Conservation (phyloP, 1,140 invertebrate species). For the Harlomillsia oculata region DNA sequence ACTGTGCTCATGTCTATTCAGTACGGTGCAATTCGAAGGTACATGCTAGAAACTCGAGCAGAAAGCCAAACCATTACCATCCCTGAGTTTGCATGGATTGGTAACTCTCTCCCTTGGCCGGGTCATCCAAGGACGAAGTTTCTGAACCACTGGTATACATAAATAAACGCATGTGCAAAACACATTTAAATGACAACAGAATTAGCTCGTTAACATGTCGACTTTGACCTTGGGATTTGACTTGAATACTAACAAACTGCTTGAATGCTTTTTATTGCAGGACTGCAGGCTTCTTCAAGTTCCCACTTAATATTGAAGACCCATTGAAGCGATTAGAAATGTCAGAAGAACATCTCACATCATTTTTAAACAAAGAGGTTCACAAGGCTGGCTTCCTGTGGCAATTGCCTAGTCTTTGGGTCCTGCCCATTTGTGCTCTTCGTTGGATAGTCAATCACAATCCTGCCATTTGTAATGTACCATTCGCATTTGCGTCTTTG, state of each 20-base stretch:
- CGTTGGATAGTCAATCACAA: neutral
- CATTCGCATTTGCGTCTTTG: conserved; percentile 9
- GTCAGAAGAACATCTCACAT: neutral
- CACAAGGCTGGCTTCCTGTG: conserved; percentile 2
- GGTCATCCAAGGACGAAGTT: conserved; percentile 6
- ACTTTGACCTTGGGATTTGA: neutral
- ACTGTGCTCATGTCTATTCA: conserved; percentile 14
- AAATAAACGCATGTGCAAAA: neutral
- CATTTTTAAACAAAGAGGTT: neutral
- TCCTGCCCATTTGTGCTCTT: conserved; percentile 4
- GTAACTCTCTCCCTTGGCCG: conserved; percentile 12
- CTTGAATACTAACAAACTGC: neutral
- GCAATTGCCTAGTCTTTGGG: neutral
- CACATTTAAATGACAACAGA: conserved; percentile 7
- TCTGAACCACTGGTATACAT: conserved; percentile 17
- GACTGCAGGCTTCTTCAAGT: conserved; percentile 12
- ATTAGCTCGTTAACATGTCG: neutral
- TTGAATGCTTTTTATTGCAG: neutral
- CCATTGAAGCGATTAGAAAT: conserved; percentile 1
- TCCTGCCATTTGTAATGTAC: neutral
- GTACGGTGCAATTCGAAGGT: conserved; percentile 7
- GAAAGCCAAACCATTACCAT: neutral
- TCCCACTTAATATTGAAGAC: conserved; percentile 1
- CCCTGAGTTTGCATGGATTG: conserved; percentile 16
- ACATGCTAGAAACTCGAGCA: neutral